Percentiles rank a stretch among this genome's conserved stretches.
Evolutionary conservation across 2,797 vertebrate genomes (phyloP).

Genomic region (Acrossocheilus wenchowensis): DNA sequence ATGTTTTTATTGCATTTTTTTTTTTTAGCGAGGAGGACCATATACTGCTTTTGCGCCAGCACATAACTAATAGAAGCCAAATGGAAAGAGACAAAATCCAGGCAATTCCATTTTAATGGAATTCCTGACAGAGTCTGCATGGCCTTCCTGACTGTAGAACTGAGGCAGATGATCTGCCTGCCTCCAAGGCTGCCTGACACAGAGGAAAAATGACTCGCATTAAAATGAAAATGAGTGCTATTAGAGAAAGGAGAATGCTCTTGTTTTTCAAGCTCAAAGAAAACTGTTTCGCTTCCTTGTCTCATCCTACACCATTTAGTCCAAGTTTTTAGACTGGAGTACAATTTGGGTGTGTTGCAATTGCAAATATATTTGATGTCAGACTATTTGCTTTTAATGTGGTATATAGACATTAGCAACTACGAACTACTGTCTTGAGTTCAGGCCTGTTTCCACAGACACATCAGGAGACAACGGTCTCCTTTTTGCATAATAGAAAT

Average conservation of each 20-base stretch:
- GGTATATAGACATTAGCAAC: not conserved
- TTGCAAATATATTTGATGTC: not conserved
- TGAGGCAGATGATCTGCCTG: slow-evolving; percentile 51
- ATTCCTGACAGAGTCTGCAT: slow-evolving; percentile 38
- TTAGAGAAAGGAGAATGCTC: slow-evolving; percentile 52
- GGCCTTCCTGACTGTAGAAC: slow-evolving; percentile 39
- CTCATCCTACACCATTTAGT: slow-evolving; percentile 30
- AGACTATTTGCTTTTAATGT: not conserved
- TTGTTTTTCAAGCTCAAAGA: slow-evolving; percentile 44
- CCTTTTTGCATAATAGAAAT: slow-evolving; percentile 33
- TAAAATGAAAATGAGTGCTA: slow-evolving; percentile 62
- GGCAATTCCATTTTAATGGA: slow-evolving; percentile 45
- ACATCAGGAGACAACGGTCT: slow-evolving; percentile 5
- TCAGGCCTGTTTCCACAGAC: not conserved
- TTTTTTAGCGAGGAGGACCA: not conserved
- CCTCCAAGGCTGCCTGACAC: slow-evolving; percentile 57
- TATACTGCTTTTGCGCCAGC: slow-evolving; percentile 18
- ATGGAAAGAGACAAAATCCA: slow-evolving; percentile 40
- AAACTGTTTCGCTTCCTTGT: slow-evolving; percentile 25
- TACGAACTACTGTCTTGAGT: not conserved
- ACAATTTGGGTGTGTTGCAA: slow-evolving; percentile 10
- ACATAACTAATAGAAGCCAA: slow-evolving; percentile 50
- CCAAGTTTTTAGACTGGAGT: slow-evolving; percentile 25
- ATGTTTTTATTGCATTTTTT: not conserved
- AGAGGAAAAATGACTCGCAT: slow-evolving; percentile 59